phyloP scores from a whole-genome alignment of 2,888 invertebrate species.

The Phorcus lineatus region DNA sequence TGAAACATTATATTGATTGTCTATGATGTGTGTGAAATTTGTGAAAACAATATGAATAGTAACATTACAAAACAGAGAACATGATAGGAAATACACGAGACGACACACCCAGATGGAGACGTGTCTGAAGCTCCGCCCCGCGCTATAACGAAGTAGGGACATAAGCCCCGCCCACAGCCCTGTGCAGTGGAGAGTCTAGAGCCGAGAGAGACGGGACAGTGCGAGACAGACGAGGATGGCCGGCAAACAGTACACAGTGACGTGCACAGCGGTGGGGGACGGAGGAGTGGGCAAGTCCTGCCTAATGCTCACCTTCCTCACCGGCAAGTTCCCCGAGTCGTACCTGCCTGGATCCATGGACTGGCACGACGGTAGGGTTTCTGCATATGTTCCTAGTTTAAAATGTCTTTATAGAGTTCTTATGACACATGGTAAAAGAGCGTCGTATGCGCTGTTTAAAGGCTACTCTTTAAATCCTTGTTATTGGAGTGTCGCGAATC shows the following conservation, averaged over 20 bases:
- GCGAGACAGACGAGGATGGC: neutral
- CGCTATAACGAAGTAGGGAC: neutral
- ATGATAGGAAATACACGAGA: too few species aligned
- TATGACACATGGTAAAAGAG: too few species aligned
- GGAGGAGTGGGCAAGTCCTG: slow-evolving; percentile 65
- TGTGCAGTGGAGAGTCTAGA: too few species aligned
- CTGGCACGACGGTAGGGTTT: slow-evolving; percentile 40
- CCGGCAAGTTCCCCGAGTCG: slow-evolving; percentile 55
- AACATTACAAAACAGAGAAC: too few species aligned
- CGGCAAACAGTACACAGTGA: slow-evolving; percentile 22
- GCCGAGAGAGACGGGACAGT: neutral
- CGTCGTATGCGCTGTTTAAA: too few species aligned
- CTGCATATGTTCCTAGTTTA: too few species aligned
- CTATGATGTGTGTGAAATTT: too few species aligned
- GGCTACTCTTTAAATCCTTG: too few species aligned
- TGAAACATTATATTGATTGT: too few species aligned
- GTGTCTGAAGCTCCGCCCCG: neutral
- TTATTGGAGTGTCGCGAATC: too few species aligned
- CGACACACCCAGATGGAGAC: neutral
- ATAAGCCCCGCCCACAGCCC: neutral
- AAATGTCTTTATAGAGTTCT: too few species aligned
- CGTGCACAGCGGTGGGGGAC: slow-evolving; percentile 57
- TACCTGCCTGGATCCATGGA: slow-evolving; percentile 40
- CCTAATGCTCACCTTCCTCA: slow-evolving; percentile 58
- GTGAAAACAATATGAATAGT: too few species aligned